Evolutionary conservation across 30 jellyfish, hydroid and myxozoan genomes (phyloP), one percentile per base, ranked within the genome.

Genomic region (Clytia hemisphaerica): DNA sequence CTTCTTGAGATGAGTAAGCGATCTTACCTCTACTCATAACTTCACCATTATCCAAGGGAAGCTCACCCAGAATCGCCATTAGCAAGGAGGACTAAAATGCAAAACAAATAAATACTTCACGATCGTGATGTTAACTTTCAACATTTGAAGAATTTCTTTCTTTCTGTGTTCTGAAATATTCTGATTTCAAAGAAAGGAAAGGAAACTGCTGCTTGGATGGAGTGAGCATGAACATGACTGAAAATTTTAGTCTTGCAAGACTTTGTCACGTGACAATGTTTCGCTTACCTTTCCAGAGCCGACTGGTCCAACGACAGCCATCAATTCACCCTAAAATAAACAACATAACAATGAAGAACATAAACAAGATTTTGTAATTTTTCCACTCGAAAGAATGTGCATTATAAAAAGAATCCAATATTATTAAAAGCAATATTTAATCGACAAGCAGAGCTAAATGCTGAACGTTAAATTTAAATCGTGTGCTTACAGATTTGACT

Each of bases 231-330:
- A n/a, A n/a, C n/a, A n/a, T n/a, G n/a, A n/a, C n/a, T n/a, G n/a
- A n/a, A n/a, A n/a, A n/a, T 42, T 0, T 12, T 21, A 42, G 54
- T 0, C 14, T 16, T 40, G 16, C 16, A n/a, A 40, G 16, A 40
- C 10, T 7, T 7, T 40, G 5, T 46, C 19, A 2, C 6, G 60
- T 2, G 24, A 46, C 3, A 46, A 46, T 4, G 6, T n/a, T n/a
- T n/a, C 60, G n/a, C 79, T 2, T 53, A 78, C 96, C 92, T 85
- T 85, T 31, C 96, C 96, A 45, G 89, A 42, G 2, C 93, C 96
- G 16, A 85, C 96, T 21, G 93, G 92, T 10, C 96, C 96, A 57
- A 85, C 72, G 36, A 85, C 75, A 22, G 96, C 96, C 25, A 82
- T 60, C 6, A 85, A 71, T 45, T 85, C 73, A 2, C 83, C 91